phyloP scores from a whole-genome alignment of 2,888 invertebrate genomes.

The Andrena praecox region DNA sequence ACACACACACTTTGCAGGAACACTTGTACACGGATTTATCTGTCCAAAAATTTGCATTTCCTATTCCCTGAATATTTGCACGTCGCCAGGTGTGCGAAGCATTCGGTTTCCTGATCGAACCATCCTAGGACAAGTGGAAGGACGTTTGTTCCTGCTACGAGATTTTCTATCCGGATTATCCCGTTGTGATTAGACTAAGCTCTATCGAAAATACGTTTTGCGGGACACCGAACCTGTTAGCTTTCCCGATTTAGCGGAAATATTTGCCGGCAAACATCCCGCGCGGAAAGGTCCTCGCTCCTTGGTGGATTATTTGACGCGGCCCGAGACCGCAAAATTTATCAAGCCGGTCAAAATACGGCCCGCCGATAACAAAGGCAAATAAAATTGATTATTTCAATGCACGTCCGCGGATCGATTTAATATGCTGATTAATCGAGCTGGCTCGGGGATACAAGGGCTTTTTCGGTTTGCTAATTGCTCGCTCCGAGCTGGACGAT shows the following conservation, averaged over 20 bases:
- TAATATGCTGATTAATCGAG: constrained; percentile 49
- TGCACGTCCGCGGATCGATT: constrained; percentile 37
- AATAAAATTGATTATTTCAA: constrained; percentile 41
- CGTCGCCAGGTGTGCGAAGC: constrained; percentile 40
- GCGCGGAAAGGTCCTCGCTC: background rate
- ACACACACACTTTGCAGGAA: background rate
- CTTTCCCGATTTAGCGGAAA: constrained; percentile 27
- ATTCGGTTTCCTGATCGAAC: background rate
- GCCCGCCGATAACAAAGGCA: constrained; percentile 7
- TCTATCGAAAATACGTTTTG: constrained; percentile 33
- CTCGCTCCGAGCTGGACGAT: constrained; percentile 28
- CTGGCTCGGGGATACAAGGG: constrained; percentile 30
- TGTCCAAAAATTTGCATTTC: constrained; percentile 32
- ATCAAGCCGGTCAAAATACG: background rate
- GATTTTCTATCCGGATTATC: constrained; percentile 50
- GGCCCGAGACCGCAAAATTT: background rate
- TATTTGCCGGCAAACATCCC: constrained; percentile 24
- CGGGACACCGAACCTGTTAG: constrained; percentile 24
- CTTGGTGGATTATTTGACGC: constrained; percentile 15
- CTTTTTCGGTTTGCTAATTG: constrained; percentile 41
- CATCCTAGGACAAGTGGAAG: background rate
- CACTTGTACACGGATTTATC: constrained; percentile 17
- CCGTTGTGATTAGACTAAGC: constrained; percentile 49
- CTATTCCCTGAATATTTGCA: constrained; percentile 26
- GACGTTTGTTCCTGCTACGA: constrained; percentile 15